phyloP scores from a whole-genome alignment of 2,797 vertebrate genomes.

The Hybognathus amarus region DNA sequence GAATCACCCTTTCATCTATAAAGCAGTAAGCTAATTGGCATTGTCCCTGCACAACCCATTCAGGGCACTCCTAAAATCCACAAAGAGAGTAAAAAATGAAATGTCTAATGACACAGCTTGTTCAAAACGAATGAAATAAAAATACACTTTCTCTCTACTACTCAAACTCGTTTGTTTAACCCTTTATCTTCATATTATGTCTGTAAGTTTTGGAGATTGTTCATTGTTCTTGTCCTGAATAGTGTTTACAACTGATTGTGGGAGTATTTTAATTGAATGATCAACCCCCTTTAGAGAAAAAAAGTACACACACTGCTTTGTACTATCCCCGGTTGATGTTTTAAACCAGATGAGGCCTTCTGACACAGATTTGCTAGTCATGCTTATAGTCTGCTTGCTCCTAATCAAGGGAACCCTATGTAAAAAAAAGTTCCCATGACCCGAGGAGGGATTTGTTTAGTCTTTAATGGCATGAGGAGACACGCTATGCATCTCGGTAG shows the following conservation, averaged over 20 bases:
- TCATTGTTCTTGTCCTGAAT: not conserved
- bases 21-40: slow-evolving; percentile 50
- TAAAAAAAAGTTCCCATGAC: slow-evolving; percentile 29
- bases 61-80: slow-evolving; percentile 30
- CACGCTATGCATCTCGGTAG: slow-evolving; percentile 43
- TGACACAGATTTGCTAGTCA: slow-evolving; percentile 5
- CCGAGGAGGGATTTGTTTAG: slow-evolving; percentile 52
- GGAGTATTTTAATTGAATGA: slow-evolving; percentile 20
- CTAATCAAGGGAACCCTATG: slow-evolving; percentile 58
- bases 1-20: slow-evolving; percentile 41
- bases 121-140: slow-evolving; percentile 9
- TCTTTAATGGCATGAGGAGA: slow-evolving; percentile 50
- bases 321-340: slow-evolving; percentile 64
- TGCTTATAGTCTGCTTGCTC: slow-evolving; percentile 35
- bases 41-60: slow-evolving; percentile 36
- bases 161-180: not conserved
- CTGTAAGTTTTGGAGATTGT: not conserved
- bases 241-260: not conserved
- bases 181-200: not conserved
- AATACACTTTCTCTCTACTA: not conserved
- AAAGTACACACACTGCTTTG: slow-evolving; percentile 18
- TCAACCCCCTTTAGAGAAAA: not conserved
- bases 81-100: slow-evolving; percentile 25
- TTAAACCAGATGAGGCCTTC: slow-evolving; percentile 59
- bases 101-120: slow-evolving; percentile 17